Percentiles rank a stretch among this genome's conserved stretches.
Evolutionary conservation across 1,140 invertebrate genomes (phyloP).

Genomic region (Neocloeon triangulifer): DNA sequence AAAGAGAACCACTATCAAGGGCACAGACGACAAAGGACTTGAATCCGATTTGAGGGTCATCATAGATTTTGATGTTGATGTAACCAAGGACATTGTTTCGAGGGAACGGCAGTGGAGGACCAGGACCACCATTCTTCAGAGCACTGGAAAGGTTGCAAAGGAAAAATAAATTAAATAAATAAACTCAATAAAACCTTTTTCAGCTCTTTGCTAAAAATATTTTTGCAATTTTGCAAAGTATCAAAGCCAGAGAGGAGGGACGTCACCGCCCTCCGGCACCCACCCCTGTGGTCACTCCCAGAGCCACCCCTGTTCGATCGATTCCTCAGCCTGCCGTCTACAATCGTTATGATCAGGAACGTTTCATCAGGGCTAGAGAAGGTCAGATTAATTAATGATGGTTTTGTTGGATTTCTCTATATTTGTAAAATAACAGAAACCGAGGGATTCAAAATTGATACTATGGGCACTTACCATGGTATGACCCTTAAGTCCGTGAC

Average conservation of each 20-base stretch:
- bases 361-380: constrained; percentile 76
- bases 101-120: constrained; percentile 88
- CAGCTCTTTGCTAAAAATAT: constrained; percentile 35
- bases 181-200: neutral
- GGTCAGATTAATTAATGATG: constrained; percentile 17
- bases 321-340: constrained; percentile 53
- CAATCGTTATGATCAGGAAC: constrained; percentile 96
- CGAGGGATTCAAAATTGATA: constrained; percentile 95
- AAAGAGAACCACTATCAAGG: constrained; percentile 88
- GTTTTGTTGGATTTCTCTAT: neutral
- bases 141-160: constrained; percentile 58
- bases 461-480: constrained; percentile 90
- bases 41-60: constrained; percentile 66
- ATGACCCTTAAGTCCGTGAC: constrained; percentile 95
- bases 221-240: constrained; percentile 73
- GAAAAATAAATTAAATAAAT: constrained; percentile 6
- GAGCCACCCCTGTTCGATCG: constrained; percentile 35
- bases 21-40: constrained; percentile 71
- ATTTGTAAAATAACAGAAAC: no score
- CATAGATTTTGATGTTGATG: constrained; percentile 85
- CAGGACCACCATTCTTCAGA: constrained; percentile 83
- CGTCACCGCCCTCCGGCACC: constrained; percentile 28
- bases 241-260: constrained; percentile 85
- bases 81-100: constrained; percentile 88
- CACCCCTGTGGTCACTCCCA: constrained; percentile 42